Base-by-base conservation (phyloP, 2,888 invertebrate genomes). In the Sabellastarte sp. region DNA sequence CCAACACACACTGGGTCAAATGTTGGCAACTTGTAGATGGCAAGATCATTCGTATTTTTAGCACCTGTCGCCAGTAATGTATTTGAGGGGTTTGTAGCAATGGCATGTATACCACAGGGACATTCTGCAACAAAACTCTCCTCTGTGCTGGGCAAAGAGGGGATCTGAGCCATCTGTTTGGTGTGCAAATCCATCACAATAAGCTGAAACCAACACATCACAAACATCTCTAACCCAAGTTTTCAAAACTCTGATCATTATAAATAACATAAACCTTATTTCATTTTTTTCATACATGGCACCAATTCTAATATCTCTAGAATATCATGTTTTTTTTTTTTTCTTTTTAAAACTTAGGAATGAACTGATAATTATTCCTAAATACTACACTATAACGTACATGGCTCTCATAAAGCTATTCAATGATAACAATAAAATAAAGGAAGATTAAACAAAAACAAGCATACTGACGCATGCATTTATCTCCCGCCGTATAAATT, bases 1-100 rank as follows among this genome's bases (percentile, higher is more conserved):
- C 95, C 95, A 15, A 96, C 92, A 85, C 93, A 94, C 1, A 95
- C 90, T 0, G 96, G 95, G 85, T 95, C 95, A 67, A 97, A 86
- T 0, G 95, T 95, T n/a, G 96, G 96, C 75, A 97, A 86, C 76
- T 91, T 88, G 78, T 91, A 91, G 61, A 97, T 89, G 20, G 95
- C 96, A 71, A 97, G 88, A 85, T 96, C 95, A 79, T 93, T 93
- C 0, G 94, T 93, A 84, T 94, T 93, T 67, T 91, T 88, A 1
- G 93, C 96, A 1, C 95, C 95, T 0, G 96, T 96, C 52, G 95
- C 95, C 66, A 97, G 84, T 70, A 95, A 86, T 5, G 93, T 93
- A 31, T 80, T 72, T 61, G 95, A 95, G 24, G 96, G 95, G 86
- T 97, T 97, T 67, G 96, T 90, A 84, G 94, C 92, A 73, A 96